A percentile compares a stretch with the other conserved stretches of the same genome.
These are phyloP conservation scores for Pogonocichla stellata DNA, from an alignment of 2,113 vertebrate genomes.

Conservation along the genomic window DNA sequence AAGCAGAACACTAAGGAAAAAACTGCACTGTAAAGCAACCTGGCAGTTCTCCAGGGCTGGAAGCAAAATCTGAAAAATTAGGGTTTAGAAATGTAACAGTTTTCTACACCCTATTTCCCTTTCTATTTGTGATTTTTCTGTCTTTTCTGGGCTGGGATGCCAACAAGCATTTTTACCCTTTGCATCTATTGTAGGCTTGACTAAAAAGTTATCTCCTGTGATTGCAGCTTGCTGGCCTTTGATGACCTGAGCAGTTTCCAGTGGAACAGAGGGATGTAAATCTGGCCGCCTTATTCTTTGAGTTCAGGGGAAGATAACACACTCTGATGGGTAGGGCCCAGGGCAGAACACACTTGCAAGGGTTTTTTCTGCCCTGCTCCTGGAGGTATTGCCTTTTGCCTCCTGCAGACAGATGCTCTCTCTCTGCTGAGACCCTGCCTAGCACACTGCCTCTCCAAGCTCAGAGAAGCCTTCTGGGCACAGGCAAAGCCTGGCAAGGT, in stretches of 20 bases:
- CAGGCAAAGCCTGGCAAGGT: neutral
- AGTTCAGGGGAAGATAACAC: neutral
- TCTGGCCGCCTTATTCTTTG: neutral
- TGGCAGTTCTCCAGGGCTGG: neutral
- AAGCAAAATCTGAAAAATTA: constrained; percentile 4
- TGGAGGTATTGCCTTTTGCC: neutral
- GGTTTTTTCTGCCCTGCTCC: neutral
- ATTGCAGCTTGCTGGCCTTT: neutral
- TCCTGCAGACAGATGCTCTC: neutral
- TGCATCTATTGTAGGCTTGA: neutral
- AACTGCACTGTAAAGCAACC: neutral
- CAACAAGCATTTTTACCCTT: neutral
- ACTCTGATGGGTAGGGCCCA: neutral
- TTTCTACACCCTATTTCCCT: neutral
- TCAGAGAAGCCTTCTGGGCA: neutral
- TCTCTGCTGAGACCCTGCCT: neutral
- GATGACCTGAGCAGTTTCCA: neutral
- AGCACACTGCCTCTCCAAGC: neutral
- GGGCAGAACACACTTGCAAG: neutral
- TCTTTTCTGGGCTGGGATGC: neutral
- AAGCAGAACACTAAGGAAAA: neutral
- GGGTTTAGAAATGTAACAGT: neutral
- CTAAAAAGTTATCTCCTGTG: neutral
- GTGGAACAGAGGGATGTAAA: neutral
- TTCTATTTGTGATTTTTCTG: neutral